phyloP scores from a whole-genome alignment of 2,888 invertebrate genomes.

The Corbicula japonica region DNA sequence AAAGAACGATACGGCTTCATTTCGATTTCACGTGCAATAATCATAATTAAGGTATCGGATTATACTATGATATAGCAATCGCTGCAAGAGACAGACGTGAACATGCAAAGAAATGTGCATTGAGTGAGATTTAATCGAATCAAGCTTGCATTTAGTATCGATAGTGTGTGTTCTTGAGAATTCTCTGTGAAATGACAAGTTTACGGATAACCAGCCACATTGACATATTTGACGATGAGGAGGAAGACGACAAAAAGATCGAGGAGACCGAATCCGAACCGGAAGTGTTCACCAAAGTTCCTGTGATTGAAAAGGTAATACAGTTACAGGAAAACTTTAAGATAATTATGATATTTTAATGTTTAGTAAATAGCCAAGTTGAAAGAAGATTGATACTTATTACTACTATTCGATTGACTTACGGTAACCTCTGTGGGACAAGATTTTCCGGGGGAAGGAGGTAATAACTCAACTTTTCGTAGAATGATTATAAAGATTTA shows the following conservation, averaged over 20 bases:
- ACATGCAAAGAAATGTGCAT: not conserved
- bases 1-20: no score
- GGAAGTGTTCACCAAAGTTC: constrained; percentile 10
- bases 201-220: constrained; percentile 25
- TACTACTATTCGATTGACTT: not conserved
- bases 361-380: not conserved
- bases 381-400: not conserved
- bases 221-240: constrained; percentile 47
- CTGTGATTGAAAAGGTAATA: constrained; percentile 28
- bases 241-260: constrained; percentile 10
- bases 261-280: not conserved
- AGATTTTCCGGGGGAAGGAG: not conserved
- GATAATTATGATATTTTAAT: not conserved
- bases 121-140: not conserved
- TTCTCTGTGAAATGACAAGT: no score
- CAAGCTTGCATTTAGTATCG: not conserved
- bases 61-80: no score
- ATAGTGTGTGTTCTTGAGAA: no score
- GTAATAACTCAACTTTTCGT: not conserved
- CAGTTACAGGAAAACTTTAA: not conserved
- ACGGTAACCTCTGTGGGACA: not conserved
- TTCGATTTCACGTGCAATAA: no score
- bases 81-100: not conserved
- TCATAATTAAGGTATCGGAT: no score
- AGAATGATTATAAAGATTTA: constrained; percentile 13